phyloP scores from a whole-genome alignment of 2,113 vertebrate genomes.

The Sciurus niger region DNA sequence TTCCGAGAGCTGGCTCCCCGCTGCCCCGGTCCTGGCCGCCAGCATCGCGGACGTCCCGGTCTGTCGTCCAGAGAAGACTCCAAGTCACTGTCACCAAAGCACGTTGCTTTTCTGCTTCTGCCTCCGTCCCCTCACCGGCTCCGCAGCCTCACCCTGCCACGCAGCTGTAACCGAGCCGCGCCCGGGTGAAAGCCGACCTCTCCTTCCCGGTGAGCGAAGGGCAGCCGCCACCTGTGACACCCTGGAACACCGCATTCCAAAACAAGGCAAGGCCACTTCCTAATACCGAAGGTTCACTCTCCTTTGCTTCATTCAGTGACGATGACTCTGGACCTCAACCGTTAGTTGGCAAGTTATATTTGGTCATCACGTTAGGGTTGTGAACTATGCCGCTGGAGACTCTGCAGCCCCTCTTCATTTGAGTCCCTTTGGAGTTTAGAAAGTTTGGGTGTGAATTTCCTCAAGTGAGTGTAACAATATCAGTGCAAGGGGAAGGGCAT shows the following conservation, averaged over 20 bases:
- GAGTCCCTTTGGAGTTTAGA: conserved; percentile 43
- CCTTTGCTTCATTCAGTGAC: not conserved
- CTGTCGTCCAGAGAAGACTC: conserved; percentile 14
- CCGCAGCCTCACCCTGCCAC: conserved; percentile 88
- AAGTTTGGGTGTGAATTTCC: conserved; percentile 66
- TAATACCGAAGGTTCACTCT: not conserved
- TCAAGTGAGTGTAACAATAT: conserved; percentile 42
- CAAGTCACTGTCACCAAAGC: conserved; percentile 79
- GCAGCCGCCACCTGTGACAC: not conserved
- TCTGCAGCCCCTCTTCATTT: conserved; percentile 48
- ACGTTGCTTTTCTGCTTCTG: conserved; percentile 73
- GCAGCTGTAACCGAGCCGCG: conserved; percentile 94
- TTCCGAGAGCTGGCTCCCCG: conserved; percentile 87
- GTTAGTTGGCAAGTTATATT: conserved; percentile 6
- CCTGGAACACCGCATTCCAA: conserved; percentile 31
- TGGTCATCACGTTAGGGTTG: not conserved
- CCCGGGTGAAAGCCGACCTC: conserved; percentile 85
- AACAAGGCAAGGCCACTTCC: not conserved
- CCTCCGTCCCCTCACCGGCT: conserved; percentile 82
- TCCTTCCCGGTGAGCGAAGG: conserved; percentile 82
- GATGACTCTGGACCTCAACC: not conserved
- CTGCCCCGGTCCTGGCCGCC: conserved; percentile 92
- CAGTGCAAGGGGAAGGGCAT: not conserved
- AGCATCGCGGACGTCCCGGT: conserved; percentile 88
- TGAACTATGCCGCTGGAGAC: not conserved